phyloP scores from a whole-genome alignment of 2,888 invertebrate genomes.

The Entomobrya multifasciata region DNA sequence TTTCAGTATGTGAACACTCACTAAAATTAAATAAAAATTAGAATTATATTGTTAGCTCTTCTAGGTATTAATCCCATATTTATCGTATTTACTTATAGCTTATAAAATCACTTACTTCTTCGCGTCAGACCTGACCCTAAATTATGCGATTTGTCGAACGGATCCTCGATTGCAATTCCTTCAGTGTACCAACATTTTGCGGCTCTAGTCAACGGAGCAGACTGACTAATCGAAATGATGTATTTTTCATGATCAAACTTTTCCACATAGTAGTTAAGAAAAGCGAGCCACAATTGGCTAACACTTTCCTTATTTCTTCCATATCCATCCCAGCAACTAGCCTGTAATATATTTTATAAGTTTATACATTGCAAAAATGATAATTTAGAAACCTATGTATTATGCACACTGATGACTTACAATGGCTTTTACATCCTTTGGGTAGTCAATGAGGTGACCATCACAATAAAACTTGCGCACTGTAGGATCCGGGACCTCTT shows the following conservation, averaged over 20 bases:
- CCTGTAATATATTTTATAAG: too few species aligned
- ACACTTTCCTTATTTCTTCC: slow-evolving; percentile 82
- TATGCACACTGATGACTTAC: slow-evolving; percentile 42
- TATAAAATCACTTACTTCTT: slow-evolving; percentile 81
- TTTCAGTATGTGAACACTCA: slow-evolving; percentile 78
- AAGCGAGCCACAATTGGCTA: slow-evolving; percentile 83
- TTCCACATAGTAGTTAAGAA: slow-evolving; percentile 84
- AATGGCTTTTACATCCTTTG: slow-evolving; percentile 68
- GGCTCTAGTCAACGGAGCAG: slow-evolving; percentile 82
- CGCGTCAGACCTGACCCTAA: slow-evolving; percentile 83
- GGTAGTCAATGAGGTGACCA: slow-evolving; percentile 49
- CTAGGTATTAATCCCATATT: neutral
- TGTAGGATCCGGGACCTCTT: too few species aligned
- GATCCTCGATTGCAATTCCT: slow-evolving; percentile 85
- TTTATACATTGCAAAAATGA: too few species aligned
- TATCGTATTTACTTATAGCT: neutral
- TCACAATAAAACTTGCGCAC: slow-evolving; percentile 42
- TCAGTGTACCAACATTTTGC: slow-evolving; percentile 84
- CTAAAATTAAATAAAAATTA: slow-evolving; percentile 51
- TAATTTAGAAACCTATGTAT: too few species aligned
- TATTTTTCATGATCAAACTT: slow-evolving; percentile 82
- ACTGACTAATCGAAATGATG: slow-evolving; percentile 83
- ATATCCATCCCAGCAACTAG: slow-evolving; percentile 81
- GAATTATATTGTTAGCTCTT: neutral
- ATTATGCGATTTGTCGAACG: slow-evolving; percentile 84